Evolutionary conservation across 2,797 vertebrate species (phyloP).

Genomic region (Erpetoichthys calabaricus): DNA sequence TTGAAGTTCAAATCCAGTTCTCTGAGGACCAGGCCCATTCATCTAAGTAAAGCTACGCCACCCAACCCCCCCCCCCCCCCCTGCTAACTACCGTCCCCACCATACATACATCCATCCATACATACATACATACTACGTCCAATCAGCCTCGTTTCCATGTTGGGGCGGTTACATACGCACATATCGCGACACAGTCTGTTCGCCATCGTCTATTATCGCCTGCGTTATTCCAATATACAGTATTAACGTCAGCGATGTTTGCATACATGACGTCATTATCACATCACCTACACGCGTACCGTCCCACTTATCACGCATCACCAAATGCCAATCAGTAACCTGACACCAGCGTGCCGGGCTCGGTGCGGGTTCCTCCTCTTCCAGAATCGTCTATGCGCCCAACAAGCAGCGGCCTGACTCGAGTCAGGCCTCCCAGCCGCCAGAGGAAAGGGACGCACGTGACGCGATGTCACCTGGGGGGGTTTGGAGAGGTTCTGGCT

Average conservation of each 20-base stretch:
- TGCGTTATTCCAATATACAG: too few relatives aligned
- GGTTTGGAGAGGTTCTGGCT: neutral
- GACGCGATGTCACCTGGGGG: neutral
- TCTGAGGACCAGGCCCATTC: too few relatives aligned
- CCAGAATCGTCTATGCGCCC: too few relatives aligned
- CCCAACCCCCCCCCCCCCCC: constrained; percentile 4
- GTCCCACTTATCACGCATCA: neutral
- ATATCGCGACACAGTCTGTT: too few relatives aligned
- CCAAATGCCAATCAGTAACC: constrained; percentile 1
- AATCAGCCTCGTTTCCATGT: too few relatives aligned
- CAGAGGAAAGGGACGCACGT: neutral
- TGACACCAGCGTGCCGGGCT: too few relatives aligned
- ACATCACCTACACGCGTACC: neutral
- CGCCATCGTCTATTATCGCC: too few relatives aligned
- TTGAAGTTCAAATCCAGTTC: too few relatives aligned
- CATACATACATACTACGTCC: constrained; percentile 1
- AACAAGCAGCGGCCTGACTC: neutral
- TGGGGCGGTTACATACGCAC: too few relatives aligned
- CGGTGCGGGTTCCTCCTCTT: too few relatives aligned
- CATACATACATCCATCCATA: constrained; percentile 14
- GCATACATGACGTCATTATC: neutral
- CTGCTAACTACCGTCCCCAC: constrained; percentile 10
- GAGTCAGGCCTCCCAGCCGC: neutral
- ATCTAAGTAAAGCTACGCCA: neutral
- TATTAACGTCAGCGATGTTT: too few relatives aligned